Conservation (phyloP, 2,113 vertebrate species). For the Fukomys damarensis region DNA sequence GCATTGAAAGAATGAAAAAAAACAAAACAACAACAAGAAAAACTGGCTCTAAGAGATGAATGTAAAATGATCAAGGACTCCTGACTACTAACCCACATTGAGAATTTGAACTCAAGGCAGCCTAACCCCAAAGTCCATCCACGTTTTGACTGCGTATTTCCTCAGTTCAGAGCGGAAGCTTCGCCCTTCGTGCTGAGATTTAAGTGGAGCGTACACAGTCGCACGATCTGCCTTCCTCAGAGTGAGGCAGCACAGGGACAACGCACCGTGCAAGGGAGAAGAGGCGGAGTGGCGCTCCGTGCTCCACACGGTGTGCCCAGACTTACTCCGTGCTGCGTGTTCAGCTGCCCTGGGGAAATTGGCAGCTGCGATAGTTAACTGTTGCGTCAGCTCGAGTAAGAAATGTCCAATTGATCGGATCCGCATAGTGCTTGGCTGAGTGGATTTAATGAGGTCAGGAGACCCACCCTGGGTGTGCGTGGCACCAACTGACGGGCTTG, state of each 20-base stretch:
- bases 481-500: background rate
- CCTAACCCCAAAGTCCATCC: no score
- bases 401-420: background rate
- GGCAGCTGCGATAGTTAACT: background rate
- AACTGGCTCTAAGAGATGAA: background rate
- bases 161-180: background rate
- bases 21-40: background rate
- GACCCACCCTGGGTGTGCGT: background rate
- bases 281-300: fast-evolving
- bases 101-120: no score
- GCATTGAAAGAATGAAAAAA: background rate
- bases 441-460: background rate
- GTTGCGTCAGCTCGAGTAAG: no score
- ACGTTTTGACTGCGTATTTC: background rate
- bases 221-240: background rate
- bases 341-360: fast-evolving
- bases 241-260: background rate
- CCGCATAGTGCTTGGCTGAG: background rate
- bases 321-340: fast-evolving
- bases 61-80: background rate
- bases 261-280: fast-evolving
- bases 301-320: fast-evolving
- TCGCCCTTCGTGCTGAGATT: background rate
- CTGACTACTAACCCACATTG: no score
- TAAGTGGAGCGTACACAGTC: background rate